Percentiles rank a stretch among this genome's conserved stretches.
These are phyloP conservation scores for Grammomys dolichurus DNA, from an alignment of 2,113 vertebrate species.

Conservation along the genomic window DNA sequence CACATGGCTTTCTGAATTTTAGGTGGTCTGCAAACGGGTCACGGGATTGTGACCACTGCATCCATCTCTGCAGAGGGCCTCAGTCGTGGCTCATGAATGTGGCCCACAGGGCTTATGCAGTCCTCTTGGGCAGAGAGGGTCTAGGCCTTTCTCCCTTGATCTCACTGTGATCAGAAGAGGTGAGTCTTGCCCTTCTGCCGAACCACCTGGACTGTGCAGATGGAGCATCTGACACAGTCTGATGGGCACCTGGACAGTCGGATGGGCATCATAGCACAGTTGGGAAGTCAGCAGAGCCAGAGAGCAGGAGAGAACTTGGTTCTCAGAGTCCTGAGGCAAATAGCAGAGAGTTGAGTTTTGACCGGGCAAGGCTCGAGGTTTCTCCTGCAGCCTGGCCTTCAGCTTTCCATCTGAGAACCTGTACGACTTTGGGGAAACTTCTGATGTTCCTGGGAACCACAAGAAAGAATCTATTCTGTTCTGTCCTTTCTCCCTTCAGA, in stretches of 20 bases:
- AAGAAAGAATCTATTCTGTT: background rate
- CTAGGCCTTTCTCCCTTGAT: background rate
- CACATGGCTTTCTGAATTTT: background rate
- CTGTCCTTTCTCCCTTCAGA: background rate
- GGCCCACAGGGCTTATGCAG: background rate
- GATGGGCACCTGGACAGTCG: background rate
- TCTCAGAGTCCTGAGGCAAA: background rate
- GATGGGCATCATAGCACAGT: background rate
- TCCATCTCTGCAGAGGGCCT: background rate
- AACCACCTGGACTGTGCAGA: background rate
- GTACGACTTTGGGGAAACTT: background rate
- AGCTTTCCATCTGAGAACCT: background rate
- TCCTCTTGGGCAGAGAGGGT: background rate
- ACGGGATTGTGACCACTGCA: background rate
- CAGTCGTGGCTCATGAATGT: fast-evolving
- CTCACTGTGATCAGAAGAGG: background rate
- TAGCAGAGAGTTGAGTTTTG: background rate
- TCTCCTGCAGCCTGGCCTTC: background rate
- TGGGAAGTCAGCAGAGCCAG: background rate
- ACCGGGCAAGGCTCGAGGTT: background rate
- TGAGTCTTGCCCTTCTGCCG: background rate
- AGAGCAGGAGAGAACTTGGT: background rate
- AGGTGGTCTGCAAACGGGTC: background rate
- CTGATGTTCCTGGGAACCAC: background rate
- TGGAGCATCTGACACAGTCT: background rate